phyloP scores from a whole-genome alignment of 2,888 invertebrate species.

The Kuschelorhynchus macadamiae region DNA sequence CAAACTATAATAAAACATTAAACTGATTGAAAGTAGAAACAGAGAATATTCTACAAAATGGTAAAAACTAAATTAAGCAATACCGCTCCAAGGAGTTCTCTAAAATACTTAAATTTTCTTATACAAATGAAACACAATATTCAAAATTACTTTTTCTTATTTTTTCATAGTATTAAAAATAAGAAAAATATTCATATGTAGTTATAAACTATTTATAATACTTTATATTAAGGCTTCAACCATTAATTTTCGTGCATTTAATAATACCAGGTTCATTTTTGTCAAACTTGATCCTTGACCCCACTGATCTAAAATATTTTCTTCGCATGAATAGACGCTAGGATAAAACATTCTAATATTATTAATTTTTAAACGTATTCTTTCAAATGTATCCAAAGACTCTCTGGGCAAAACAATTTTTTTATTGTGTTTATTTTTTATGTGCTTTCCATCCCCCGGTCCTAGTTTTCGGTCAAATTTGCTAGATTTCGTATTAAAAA shows the following conservation, averaged over 20 bases:
- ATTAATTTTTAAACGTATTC: slow-evolving; percentile 50
- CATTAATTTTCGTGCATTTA: slow-evolving; percentile 20
- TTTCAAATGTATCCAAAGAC: slow-evolving; percentile 46
- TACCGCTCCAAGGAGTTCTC: no score
- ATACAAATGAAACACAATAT: no score
- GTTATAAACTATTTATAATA: no score
- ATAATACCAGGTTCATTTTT: slow-evolving; percentile 31
- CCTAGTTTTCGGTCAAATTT: not conserved
- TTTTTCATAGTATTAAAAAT: no score
- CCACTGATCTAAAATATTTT: slow-evolving; percentile 37
- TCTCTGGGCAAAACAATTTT: slow-evolving; percentile 25
- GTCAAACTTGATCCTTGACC: slow-evolving; percentile 28
- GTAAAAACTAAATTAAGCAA: no score
- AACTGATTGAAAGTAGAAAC: no score
- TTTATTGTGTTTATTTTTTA: slow-evolving; percentile 5
- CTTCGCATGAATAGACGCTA: slow-evolving; percentile 48
- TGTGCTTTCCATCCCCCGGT: not conserved
- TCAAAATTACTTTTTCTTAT: no score
- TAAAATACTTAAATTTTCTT: no score
- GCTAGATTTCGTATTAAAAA: slow-evolving; percentile 7
- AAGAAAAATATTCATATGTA: no score
- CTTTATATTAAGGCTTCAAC: slow-evolving; percentile 25
- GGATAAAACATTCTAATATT: slow-evolving; percentile 55
- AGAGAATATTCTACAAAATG: no score
- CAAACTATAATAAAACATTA: no score